phyloP scores from a whole-genome alignment of 2,797 vertebrate genomes.

The Malacoctenus gilli region DNA sequence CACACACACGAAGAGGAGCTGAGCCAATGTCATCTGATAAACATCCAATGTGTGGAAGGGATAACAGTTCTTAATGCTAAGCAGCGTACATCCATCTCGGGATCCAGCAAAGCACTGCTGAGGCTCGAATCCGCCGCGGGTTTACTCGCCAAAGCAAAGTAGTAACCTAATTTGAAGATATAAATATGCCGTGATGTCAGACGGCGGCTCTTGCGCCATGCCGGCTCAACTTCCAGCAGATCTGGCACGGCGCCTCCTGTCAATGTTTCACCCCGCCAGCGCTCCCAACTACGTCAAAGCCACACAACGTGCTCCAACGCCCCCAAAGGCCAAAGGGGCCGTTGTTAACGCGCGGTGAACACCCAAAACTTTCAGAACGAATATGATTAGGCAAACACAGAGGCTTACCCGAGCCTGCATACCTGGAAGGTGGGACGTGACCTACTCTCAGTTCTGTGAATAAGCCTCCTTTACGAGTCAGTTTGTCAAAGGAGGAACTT shows the following conservation, averaged over 20 bases:
- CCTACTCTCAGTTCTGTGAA: slow-evolving; percentile 48
- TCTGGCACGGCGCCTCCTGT: slow-evolving; percentile 14
- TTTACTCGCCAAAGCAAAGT: slow-evolving; percentile 28
- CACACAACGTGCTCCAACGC: slow-evolving; percentile 2
- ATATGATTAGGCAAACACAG: slow-evolving; percentile 37
- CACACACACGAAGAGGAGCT: slow-evolving; percentile 17
- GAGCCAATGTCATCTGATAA: slow-evolving; percentile 51
- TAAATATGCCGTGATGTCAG: slow-evolving; percentile 48
- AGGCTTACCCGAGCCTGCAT: slow-evolving; percentile 53
- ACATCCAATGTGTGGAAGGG: slow-evolving; percentile 49
- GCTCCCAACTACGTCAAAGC: slow-evolving; percentile 13
- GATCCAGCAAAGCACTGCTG: slow-evolving; percentile 17
- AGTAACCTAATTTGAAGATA: slow-evolving; percentile 43
- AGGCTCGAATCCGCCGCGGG: slow-evolving; percentile 23
- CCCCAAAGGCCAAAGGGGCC: slow-evolving; percentile 11
- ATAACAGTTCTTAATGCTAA: slow-evolving; percentile 43
- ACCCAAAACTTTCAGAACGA: slow-evolving; percentile 30
- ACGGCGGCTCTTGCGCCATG: slow-evolving; percentile 24
- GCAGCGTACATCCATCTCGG: slow-evolving; percentile 32
- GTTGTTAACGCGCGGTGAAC: slow-evolving; percentile 21
- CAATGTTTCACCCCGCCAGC: slow-evolving; percentile 5
- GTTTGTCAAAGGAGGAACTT: slow-evolving; percentile 75
- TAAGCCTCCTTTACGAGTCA: slow-evolving; percentile 57
- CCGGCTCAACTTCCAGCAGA: slow-evolving; percentile 20
- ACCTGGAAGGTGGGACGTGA: slow-evolving; percentile 51